Base-by-base conservation (phyloP, 2,113 vertebrate genomes). In the Phocoena sinus region DNA sequence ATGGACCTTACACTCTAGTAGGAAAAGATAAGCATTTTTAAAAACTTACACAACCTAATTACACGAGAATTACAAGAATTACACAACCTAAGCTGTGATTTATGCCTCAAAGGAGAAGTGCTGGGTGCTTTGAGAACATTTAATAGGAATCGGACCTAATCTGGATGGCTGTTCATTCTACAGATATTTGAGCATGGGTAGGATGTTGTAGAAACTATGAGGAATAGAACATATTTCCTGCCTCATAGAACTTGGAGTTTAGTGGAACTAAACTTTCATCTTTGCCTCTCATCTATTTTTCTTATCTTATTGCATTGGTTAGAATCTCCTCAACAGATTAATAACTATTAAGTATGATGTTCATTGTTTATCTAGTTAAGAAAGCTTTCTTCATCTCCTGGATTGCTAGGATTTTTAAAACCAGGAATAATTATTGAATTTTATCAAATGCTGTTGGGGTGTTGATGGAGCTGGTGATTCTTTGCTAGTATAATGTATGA, bases 291-390 rank as follows among this genome's bases (percentile, higher is more conserved):
- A 4, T 68, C 82, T 41, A 0, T 60, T 97, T 97, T 96, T 94
- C 93, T 97, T 96, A 31, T 89, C 90, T 86, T 94, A 89, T 87
- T 92, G 83, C 96, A 50, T 95, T 83, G 93, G 96, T 83, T 86
- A 58, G 38, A 41, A 6, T 56, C 31, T 2, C 23, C 77, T 56
- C 0, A 28, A 31, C 41, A 87, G 14, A 44, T 87, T 28, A 63
- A 4, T 89, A 62, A 50, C 62, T 41, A 31, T 10, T 7, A 15
- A 47, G 38, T 41, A 14, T 44, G 15, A 8, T 26, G 26, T 68
- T 41, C 47, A 38, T 56, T 91, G 13, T 73, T 73, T 85, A 15
- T 82, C 12, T 53, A 44, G 23, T 62, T 58, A 58, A 50, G 85
- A 50, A 65, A 65, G 70, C 33, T 96, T 82, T 83, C 44, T 79